Base-by-base conservation (phyloP, 2,888 invertebrate genomes). In the Eupithecia subumbrata region DNA sequence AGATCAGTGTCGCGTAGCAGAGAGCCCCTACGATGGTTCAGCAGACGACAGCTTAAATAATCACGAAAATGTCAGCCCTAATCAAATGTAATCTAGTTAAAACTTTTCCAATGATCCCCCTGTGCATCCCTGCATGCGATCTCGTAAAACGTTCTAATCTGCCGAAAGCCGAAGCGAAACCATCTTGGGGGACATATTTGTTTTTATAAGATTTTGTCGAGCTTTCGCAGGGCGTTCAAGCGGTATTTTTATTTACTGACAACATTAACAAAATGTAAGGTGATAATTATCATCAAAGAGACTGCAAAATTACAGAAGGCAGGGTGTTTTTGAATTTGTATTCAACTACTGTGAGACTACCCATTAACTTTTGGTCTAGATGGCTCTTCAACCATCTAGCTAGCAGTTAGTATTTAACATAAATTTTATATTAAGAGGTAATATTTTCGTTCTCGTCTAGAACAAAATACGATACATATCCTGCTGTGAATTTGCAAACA, bases 51-150 rank as follows among this genome's bases (percentile, higher is more conserved):
- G 5, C 72, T 76, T 69, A 79, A 71, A 75, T 80, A 79, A 76
- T 74, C 77, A 75, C 82, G 79, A 83, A 83, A 83, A 82, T 82
- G 83, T 81, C 73, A 77, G 81, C 82, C 81, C 88, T 91, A 92
- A 92, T 92, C 92, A 92, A 90, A 93, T 87, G 86, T 91, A 92
- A 93, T 91, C 89, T 86, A 89, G 93, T 93, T 93, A 94, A 94
- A 94, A 95, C 93, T 94, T 95, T 94, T 90, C 91, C 93, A 95
- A 95, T 95, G 94, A 92, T 88, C 88, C 80, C 48, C 92, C 92
- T 90, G 84, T 87, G 88, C 90, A 89, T 88, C 86, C 85, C 86
- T 85, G 84, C 85, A 79, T 79, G 73, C 73, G 73, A 71, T 40
- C 73, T 77, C 72, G 74, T 75, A 77, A 78, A 80, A 72, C 73